phyloP scores from a whole-genome alignment of 2,888 invertebrate genomes.

The Gordius sp. region DNA sequence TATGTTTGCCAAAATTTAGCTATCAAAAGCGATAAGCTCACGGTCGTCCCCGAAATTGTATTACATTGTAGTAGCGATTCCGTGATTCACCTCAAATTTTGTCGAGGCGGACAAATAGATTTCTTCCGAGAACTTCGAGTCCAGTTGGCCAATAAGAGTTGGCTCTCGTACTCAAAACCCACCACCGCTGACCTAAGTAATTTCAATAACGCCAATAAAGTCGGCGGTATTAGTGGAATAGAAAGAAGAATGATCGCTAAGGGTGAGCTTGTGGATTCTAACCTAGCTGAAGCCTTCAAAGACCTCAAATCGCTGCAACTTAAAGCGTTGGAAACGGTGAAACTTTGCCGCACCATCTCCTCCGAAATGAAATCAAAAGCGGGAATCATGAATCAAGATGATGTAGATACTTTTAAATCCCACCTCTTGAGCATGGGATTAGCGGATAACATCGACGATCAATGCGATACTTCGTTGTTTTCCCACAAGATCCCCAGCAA shows the following conservation, averaged over 20 bases:
- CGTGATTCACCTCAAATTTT: neutral
- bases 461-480: no score
- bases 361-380: conserved; percentile 70
- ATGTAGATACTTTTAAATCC: conserved; percentile 46
- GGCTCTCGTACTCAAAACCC: neutral
- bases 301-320: conserved; percentile 51
- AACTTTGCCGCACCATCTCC: conserved; percentile 63
- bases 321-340: conserved; percentile 77
- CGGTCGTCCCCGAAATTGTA: neutral
- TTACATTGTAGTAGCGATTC: neutral
- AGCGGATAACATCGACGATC: no score
- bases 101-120: neutral
- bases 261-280: conserved; percentile 63
- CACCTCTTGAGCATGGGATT: conserved; percentile 85
- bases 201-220: conserved; percentile 24
- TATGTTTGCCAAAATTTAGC: no score
- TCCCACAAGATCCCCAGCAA: no score
- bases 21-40: no score
- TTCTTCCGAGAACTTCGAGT: neutral
- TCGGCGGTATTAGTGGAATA: conserved; percentile 74
- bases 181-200: neutral
- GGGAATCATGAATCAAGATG: conserved; percentile 83
- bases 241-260: conserved; percentile 68
- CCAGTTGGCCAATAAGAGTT: neutral
- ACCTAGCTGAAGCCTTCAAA: conserved; percentile 71